Conservation (phyloP, 2,888 invertebrate genomes). For the Calephelis perditalis region DNA sequence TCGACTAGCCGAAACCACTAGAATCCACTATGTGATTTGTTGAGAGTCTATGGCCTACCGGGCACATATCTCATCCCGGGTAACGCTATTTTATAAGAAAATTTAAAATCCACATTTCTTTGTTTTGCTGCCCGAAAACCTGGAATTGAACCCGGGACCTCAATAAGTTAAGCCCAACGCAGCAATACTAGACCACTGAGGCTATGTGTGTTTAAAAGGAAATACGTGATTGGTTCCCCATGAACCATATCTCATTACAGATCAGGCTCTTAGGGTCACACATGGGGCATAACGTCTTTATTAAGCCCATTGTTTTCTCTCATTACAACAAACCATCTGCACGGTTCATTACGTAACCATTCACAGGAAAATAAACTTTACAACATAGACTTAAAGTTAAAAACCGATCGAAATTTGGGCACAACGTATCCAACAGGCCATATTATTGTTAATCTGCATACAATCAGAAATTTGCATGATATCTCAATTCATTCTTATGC, state of each 20-base stretch:
- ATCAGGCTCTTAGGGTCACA: slow-evolving; percentile 29
- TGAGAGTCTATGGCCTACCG: too few species aligned
- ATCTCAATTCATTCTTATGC: slow-evolving; percentile 70
- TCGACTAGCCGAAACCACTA: too few species aligned
- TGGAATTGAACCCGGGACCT: too few species aligned
- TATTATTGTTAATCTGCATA: slow-evolving; percentile 74
- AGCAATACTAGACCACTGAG: too few species aligned
- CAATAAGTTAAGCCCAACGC: too few species aligned
- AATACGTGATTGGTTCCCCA: slow-evolving; percentile 5
- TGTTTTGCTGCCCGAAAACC: too few species aligned
- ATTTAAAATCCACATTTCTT: too few species aligned
- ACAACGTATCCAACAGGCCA: slow-evolving; percentile 39
- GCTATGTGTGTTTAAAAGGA: too few species aligned
- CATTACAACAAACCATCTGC: slow-evolving; percentile 69
- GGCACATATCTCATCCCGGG: too few species aligned
- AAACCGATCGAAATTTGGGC: slow-evolving; percentile 16
- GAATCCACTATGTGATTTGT: too few species aligned
- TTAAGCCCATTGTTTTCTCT: slow-evolving; percentile 69
- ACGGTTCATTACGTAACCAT: slow-evolving; percentile 23
- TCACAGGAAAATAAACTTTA: slow-evolving; percentile 20
- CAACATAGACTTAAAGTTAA: background rate
- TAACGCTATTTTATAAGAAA: too few species aligned
- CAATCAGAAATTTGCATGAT: slow-evolving; percentile 75
- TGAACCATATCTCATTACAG: slow-evolving; percentile 10
- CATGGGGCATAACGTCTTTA: slow-evolving; percentile 58